These are phyloP conservation scores for Orthosia gothica DNA, from an alignment of 2,888 invertebrate genomes.

Conservation along the genomic window DNA sequence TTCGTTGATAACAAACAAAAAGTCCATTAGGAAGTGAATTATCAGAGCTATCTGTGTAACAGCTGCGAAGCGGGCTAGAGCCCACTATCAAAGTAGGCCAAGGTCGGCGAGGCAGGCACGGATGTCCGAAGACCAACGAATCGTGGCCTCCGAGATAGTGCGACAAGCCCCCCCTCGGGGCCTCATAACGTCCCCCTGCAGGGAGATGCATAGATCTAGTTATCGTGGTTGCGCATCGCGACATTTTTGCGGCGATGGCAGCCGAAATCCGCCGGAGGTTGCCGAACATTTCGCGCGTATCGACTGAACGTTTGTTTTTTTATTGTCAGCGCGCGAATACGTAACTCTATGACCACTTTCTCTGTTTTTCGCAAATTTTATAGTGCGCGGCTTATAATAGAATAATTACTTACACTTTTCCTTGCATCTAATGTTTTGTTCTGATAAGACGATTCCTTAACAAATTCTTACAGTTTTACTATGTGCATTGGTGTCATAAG, in stretches of 20 bases:
- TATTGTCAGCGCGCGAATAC: slow-evolving; percentile 45
- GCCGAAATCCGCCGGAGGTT: slow-evolving; percentile 80
- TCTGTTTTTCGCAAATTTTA: slow-evolving; percentile 30
- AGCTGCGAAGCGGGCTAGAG: slow-evolving; percentile 76
- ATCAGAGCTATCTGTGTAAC: slow-evolving; percentile 76
- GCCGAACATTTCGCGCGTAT: slow-evolving; percentile 68
- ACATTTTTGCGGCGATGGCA: slow-evolving; percentile 72
- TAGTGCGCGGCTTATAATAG: slow-evolving; percentile 28
- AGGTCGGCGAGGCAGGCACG: slow-evolving; percentile 77
- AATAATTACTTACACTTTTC: slow-evolving; percentile 22
- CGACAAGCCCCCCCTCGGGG: slow-evolving; percentile 66
- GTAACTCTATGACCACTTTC: slow-evolving; percentile 58
- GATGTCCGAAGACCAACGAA: slow-evolving; percentile 74
- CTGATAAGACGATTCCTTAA: neutral
- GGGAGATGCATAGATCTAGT: slow-evolving; percentile 71
- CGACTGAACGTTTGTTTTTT: slow-evolving; percentile 67
- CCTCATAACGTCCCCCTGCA: slow-evolving; percentile 55
- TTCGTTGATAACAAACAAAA: slow-evolving; percentile 59
- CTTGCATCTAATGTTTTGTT: slow-evolving; percentile 2
- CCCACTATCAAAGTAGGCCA: slow-evolving; percentile 86
- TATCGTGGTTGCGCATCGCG: slow-evolving; percentile 66
- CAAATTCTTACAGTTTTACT: neutral
- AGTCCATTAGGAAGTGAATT: slow-evolving; percentile 82
- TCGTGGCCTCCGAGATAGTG: slow-evolving; percentile 76
- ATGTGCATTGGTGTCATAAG: slow-evolving; percentile 7